Evolutionary conservation across 2,888 invertebrate species (phyloP).

Genomic region (Mythimna pallens): DNA sequence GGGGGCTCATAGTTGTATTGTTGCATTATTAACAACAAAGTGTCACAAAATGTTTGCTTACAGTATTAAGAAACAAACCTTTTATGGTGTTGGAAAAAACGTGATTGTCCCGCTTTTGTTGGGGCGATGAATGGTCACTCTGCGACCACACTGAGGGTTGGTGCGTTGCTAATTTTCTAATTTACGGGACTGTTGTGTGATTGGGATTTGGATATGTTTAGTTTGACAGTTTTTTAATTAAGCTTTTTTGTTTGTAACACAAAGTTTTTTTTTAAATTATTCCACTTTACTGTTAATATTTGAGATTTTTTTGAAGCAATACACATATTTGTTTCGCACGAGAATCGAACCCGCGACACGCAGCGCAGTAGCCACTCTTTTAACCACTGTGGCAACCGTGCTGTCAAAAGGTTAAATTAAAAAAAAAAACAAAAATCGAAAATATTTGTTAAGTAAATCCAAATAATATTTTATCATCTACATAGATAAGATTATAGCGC

Average conservation of each 20-base stretch:
- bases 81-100: constrained; percentile 69
- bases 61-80: constrained; percentile 63
- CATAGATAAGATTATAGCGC: neutral
- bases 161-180: constrained; percentile 87
- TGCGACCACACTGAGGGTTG: constrained; percentile 85
- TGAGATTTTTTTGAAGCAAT: too few relatives aligned
- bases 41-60: constrained; percentile 74
- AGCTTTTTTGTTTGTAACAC: neutral
- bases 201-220: constrained; percentile 28
- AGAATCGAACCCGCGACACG: too few relatives aligned
- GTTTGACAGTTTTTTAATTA: constrained; percentile 39
- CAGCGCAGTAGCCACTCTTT: too few relatives aligned
- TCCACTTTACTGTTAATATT: neutral
- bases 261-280: neutral
- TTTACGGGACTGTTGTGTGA: constrained; percentile 66
- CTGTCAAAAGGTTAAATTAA: too few relatives aligned
- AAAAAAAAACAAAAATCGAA: neutral
- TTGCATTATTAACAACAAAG: constrained; percentile 74
- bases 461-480: too few relatives aligned
- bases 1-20: constrained; percentile 81
- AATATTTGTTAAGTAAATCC: neutral
- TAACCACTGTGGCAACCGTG: too few relatives aligned
- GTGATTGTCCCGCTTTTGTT: constrained; percentile 74
- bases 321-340: too few relatives aligned
- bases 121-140: constrained; percentile 76